A percentile compares a stretch with the other conserved stretches of the same genome.
Evolutionary conservation across 2,888 invertebrate genomes (phyloP).

Genomic region (Lithophane ornitopus): DNA sequence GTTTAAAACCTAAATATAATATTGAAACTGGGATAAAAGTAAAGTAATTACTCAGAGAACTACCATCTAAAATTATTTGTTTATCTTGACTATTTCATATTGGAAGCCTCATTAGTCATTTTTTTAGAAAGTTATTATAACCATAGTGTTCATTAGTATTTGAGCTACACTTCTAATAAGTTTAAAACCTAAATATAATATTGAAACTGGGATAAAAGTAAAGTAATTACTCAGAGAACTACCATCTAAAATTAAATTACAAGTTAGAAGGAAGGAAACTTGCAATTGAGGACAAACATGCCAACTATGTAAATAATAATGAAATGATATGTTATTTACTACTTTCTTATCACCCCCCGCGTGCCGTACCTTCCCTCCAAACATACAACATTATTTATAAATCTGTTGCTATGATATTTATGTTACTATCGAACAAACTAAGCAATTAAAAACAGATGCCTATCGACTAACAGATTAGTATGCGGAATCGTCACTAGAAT

Average conservation of each 20-base stretch:
- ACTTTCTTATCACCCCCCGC: slow-evolving; percentile 55
- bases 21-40: neutral
- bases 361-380: slow-evolving; percentile 9
- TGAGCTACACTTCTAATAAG: neutral
- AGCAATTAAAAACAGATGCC: slow-evolving; percentile 43
- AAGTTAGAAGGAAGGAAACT: neutral
- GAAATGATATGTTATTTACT: slow-evolving; percentile 40
- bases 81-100: neutral
- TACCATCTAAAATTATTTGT: too few species aligned
- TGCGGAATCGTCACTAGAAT: slow-evolving; percentile 29
- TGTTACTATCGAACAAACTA: slow-evolving; percentile 39
- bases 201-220: neutral
- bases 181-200: neutral
- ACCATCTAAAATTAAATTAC: neutral
- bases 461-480: slow-evolving; percentile 26
- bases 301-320: slow-evolving; percentile 38
- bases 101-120: neutral
- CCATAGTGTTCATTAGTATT: too few species aligned
- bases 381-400: slow-evolving; percentile 64
- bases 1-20: slow-evolving; percentile 1
- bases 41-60: neutral
- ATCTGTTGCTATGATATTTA: slow-evolving; percentile 65
- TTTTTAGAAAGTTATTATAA: neutral
- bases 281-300: slow-evolving; percentile 28
- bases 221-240: neutral